A percentile compares a stretch with the other conserved stretches of the same genome.
Evolutionary conservation across 2,888 invertebrate genomes (phyloP).

Genomic region (Monochamus alternatus): DNA sequence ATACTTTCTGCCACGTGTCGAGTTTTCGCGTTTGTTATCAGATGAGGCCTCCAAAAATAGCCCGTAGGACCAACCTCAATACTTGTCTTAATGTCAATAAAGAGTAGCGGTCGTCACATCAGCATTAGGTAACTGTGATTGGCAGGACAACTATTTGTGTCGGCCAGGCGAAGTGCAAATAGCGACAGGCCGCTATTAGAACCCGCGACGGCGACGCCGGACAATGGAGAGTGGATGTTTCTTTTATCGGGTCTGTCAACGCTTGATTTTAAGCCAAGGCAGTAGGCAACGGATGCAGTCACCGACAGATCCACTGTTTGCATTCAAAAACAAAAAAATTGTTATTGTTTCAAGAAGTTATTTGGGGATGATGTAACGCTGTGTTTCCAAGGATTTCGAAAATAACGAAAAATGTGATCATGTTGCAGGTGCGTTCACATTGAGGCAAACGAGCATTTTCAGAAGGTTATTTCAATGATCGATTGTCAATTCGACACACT

Average conservation of each 20-base stretch:
- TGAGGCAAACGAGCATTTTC: too few relatives aligned
- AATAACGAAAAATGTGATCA: too few relatives aligned
- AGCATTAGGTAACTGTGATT: conserved; percentile 56
- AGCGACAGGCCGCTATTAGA: neutral
- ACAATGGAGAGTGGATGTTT: neutral
- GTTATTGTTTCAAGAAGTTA: too few relatives aligned
- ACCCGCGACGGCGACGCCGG: neutral
- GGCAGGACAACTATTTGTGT: conserved; percentile 64
- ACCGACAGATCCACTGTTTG: neutral
- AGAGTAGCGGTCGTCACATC: conserved; percentile 60
- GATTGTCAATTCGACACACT: too few relatives aligned
- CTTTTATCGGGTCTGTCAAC: neutral
- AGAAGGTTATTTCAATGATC: too few relatives aligned
- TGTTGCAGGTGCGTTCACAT: too few relatives aligned
- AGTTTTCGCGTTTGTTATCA: neutral
- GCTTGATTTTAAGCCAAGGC: neutral
- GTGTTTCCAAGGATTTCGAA: too few relatives aligned
- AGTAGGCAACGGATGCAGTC: neutral
- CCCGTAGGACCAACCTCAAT: conserved; percentile 48
- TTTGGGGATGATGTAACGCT: too few relatives aligned
- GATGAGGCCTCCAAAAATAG: conserved; percentile 15
- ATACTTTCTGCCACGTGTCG: neutral
- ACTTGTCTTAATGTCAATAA: conserved; percentile 63
- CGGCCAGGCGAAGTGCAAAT: conserved; percentile 45
- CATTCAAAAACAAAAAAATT: neutral